Conservation (phyloP, 2,113 vertebrate genomes). For the Leiothrix lutea region DNA sequence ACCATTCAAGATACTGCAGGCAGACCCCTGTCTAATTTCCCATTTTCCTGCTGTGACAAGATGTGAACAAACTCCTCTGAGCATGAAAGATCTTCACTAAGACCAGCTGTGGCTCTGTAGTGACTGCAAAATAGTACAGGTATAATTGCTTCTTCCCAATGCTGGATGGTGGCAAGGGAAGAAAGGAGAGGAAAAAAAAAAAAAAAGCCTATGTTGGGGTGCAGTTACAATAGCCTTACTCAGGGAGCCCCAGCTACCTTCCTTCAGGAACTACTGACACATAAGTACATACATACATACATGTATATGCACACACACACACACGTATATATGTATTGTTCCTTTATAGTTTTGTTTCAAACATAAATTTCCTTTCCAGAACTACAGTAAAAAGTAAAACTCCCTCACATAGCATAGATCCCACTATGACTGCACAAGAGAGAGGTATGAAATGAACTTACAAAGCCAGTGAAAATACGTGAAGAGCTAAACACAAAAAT, state of each 20-base stretch:
- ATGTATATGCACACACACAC: neutral
- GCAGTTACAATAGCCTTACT: neutral
- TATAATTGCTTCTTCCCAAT: neutral
- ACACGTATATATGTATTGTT: neutral
- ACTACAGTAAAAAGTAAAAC: neutral
- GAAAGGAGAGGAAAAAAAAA: no score
- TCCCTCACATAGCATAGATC: neutral
- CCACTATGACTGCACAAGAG: neutral
- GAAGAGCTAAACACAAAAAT: neutral
- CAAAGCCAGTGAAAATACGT: neutral
- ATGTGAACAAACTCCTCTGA: neutral
- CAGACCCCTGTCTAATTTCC: neutral
- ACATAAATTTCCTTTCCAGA: neutral
- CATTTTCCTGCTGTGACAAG: neutral
- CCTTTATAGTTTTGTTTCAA: neutral
- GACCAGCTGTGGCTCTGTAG: neutral
- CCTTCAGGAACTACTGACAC: neutral
- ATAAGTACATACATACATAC: neutral
- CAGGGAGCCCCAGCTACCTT: neutral
- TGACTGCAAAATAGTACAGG: neutral
- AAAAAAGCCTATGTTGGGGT: neutral
- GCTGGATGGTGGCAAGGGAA: no score
- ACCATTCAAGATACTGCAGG: neutral
- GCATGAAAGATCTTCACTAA: neutral
- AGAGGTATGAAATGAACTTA: neutral